Evolutionary conservation across 2,797 vertebrate species (phyloP).

Genomic region (Hozukius guyotensis): DNA sequence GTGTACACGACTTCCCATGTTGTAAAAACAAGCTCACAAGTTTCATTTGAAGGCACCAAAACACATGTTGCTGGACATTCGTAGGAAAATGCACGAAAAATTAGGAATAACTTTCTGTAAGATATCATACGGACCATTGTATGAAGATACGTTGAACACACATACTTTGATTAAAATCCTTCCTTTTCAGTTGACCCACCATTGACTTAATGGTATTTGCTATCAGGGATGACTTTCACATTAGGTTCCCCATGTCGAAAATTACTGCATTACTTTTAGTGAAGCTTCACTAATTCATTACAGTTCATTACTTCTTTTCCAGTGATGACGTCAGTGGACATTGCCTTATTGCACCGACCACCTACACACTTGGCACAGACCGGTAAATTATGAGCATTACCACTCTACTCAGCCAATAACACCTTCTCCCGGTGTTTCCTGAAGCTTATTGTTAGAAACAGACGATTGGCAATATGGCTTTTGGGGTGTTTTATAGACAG

Average conservation of each 20-base stretch:
- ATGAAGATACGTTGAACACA: neutral
- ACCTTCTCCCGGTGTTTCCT: neutral
- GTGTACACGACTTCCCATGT: too few relatives aligned
- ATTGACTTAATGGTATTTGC: neutral
- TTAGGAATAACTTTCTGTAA: too few relatives aligned
- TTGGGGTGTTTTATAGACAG: neutral
- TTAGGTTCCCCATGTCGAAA: neutral
- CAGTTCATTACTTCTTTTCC: neutral
- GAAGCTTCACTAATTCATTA: neutral
- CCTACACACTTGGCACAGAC: slow-evolving; percentile 4
- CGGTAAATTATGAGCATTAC: neutral
- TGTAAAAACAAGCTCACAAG: too few relatives aligned
- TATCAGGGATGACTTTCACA: neutral
- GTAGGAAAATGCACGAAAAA: too few relatives aligned
- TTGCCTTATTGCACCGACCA: neutral
- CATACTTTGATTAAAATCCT: neutral
- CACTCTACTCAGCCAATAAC: neutral
- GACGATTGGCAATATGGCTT: neutral
- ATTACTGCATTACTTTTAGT: neutral
- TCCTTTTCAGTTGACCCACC: neutral
- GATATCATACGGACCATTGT: too few relatives aligned
- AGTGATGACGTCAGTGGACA: neutral
- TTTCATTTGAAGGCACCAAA: too few relatives aligned
- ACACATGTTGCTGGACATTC: fast-evolving
- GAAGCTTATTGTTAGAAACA: neutral